phyloP scores from a whole-genome alignment of 2,797 vertebrate genomes.

The Anguilla anguilla region DNA sequence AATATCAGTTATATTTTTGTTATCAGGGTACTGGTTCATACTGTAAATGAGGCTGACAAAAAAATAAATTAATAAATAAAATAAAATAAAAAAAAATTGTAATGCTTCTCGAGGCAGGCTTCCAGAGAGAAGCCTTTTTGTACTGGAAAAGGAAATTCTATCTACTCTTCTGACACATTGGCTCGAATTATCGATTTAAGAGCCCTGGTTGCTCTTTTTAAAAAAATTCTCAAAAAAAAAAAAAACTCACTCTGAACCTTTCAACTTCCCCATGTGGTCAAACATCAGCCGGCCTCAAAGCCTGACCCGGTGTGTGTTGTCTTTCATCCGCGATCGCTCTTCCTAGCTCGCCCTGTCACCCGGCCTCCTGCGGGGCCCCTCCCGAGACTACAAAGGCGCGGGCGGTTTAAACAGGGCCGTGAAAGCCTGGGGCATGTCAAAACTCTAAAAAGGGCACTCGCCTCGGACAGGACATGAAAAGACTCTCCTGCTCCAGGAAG shows the following conservation, averaged over 20 bases:
- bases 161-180: background rate
- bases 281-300: slow-evolving; percentile 10
- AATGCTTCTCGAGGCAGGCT: background rate
- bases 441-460: slow-evolving; percentile 45
- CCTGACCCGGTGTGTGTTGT: slow-evolving; percentile 25
- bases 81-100: background rate
- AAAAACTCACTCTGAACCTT: background rate
- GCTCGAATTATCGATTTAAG: slow-evolving; percentile 3
- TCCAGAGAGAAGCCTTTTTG: background rate
- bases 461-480: slow-evolving; percentile 30
- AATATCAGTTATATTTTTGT: background rate
- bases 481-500: slow-evolving; percentile 15
- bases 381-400: slow-evolving; percentile 39
- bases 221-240: background rate
- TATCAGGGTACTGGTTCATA: background rate
- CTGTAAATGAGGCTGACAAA: background rate
- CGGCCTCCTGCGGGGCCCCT: slow-evolving; percentile 35
- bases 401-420: slow-evolving; percentile 25
- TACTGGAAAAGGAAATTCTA: slow-evolving; percentile 15
- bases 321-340: slow-evolving; percentile 40
- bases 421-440: slow-evolving; percentile 42
- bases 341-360: slow-evolving; percentile 42
- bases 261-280: slow-evolving; percentile 7
- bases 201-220: background rate
- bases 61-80: background rate